A percentile compares a stretch with the other conserved stretches of the same genome.
Evolutionary conservation across 2,113 vertebrate genomes (phyloP).

Genomic region (Ariopsis seemanni): DNA sequence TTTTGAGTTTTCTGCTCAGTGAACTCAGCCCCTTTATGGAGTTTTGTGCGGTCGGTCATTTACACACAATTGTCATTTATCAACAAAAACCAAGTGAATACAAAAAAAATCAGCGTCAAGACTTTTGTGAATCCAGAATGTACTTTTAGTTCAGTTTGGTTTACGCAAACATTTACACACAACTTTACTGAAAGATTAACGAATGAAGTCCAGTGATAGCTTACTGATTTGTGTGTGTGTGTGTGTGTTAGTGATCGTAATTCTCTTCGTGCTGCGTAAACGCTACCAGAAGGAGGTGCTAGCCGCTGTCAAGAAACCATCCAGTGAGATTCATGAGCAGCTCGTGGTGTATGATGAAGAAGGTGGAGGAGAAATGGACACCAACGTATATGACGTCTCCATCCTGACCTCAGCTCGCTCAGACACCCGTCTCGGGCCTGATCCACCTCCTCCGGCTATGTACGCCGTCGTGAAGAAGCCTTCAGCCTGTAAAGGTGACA

Average conservation of each 20-base stretch:
- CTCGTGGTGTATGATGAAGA: conserved; percentile 95
- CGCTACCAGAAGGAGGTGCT: conserved; percentile 83
- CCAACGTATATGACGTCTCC: conserved; percentile 92
- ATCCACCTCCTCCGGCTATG: conserved; percentile 63
- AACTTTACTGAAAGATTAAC: not conserved
- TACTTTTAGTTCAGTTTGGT: too few relatives aligned
- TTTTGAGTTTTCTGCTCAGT: too few relatives aligned
- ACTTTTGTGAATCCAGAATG: too few relatives aligned
- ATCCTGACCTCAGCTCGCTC: conserved; percentile 85
- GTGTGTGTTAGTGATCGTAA: conserved; percentile 75
- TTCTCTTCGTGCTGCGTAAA: conserved; percentile 83
- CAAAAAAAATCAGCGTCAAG: too few relatives aligned
- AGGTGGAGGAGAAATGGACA: conserved; percentile 98
- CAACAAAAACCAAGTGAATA: too few relatives aligned
- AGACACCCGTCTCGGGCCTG: conserved; percentile 68
- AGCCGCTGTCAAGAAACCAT: conserved; percentile 73
- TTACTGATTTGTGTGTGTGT: conserved; percentile 15
- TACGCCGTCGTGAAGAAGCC: conserved; percentile 84
- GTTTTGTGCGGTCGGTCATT: too few relatives aligned
- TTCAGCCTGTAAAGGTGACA: conserved; percentile 78
- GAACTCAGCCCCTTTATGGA: too few relatives aligned
- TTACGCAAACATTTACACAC: too few relatives aligned
- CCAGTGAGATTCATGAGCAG: conserved; percentile 93
- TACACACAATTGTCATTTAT: too few relatives aligned
- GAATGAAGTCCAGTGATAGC: not conserved